Base-by-base conservation (phyloP, 1,140 invertebrate genomes). In the Acyrthosiphon pisum region DNA sequence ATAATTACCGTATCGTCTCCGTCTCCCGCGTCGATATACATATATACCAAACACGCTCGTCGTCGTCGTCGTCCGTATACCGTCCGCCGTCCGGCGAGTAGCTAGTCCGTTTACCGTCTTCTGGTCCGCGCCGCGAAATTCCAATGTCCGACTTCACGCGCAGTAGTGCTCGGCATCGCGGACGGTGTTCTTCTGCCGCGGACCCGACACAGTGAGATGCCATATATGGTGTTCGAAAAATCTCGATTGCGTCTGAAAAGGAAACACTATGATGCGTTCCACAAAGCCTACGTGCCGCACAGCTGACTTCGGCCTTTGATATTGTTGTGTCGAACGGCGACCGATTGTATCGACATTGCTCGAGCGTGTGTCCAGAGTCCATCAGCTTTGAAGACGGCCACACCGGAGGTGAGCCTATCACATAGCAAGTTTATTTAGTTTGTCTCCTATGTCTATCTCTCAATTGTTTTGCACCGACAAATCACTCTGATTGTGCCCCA, bases 191-290 rank as follows among this genome's bases (percentile, higher is more conserved):
- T 90, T 68, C 26, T n/a, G 11, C 26, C 23, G 30, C n/a, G 30
- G 23, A 81, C 41, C 41, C 30, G 26, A 46, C 26, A 7, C 37
- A 7, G 68, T 46, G 90, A 91, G 26, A 91, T 91, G 90, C 90
- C 68, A 81, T 91, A 46, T 81, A 50, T 92, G 44, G 60, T 83
- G 68, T 22, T 83, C 20, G n/a, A 48, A 48, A 26, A 83, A 83
- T 83, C 37, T 18, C 91, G n/a, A 50, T 26, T 50, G n/a, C 44
- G 41, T 53, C 8, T 83, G 46, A 26, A 48, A 50, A 92, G 50
- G 23, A 35, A 81, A 92, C 91, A 37, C 26, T 83, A 92, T 84
- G 91, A 92, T 92, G 91, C 68, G 56, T 44, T 76, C 23, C 41
- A n/a, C 90, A 76, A 35, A 68, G 26, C 11, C 4, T 68, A 91